Conservation (phyloP, 2,888 invertebrate species). For the Metallyticus violacea region DNA sequence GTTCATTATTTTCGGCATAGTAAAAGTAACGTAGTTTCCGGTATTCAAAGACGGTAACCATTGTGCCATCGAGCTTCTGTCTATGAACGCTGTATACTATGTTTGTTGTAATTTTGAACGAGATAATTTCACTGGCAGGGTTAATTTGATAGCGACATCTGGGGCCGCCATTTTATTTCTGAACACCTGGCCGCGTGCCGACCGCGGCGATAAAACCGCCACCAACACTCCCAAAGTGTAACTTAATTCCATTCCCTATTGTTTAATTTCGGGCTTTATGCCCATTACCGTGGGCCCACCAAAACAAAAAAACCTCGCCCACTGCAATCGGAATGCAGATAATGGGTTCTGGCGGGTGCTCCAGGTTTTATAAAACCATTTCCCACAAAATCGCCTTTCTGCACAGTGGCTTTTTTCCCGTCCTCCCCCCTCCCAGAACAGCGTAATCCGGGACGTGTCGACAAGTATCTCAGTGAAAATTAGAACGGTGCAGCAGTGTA, state of each 20-base stretch:
- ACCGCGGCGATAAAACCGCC: not conserved
- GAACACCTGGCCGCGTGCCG: not conserved
- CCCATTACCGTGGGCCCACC: not conserved
- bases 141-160: not conserved
- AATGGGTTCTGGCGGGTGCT: not conserved
- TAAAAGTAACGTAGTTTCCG: too few species aligned
- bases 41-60: too few species aligned
- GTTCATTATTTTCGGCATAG: too few species aligned
- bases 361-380: not conserved
- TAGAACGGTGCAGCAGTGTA: not conserved
- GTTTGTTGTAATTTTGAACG: not conserved
- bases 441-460: not conserved
- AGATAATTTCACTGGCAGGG: not conserved
- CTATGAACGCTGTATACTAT: too few species aligned
- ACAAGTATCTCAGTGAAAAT: not conserved
- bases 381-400: not conserved
- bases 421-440: not conserved
- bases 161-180: not conserved
- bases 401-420: not conserved
- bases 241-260: slow-evolving; percentile 6
- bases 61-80: too few species aligned
- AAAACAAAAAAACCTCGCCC: not conserved
- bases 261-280: slow-evolving; percentile 2
- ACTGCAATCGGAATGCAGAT: not conserved
- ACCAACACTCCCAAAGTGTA: not conserved